Conservation (phyloP, 2,797 vertebrate genomes). For the Meda fulgida region DNA sequence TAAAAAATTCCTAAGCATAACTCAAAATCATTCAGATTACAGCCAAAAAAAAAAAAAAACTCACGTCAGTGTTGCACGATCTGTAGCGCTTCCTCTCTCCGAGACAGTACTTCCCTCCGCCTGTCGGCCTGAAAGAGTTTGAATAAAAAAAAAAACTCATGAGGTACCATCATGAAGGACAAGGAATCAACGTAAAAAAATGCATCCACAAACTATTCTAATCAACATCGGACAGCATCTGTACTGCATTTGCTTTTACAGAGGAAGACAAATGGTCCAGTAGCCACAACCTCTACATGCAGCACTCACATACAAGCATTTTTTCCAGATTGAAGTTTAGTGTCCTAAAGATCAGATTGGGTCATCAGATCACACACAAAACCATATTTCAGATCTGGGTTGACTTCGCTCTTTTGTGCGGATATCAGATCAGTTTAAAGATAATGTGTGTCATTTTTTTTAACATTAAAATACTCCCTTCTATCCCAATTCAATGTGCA, state of each 20-base stretch:
- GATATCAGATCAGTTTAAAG: constrained; percentile 7
- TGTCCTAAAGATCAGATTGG: constrained; percentile 9
- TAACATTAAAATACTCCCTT: neutral
- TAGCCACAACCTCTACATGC: constrained; percentile 34
- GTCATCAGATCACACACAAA: constrained; percentile 35
- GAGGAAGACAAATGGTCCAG: constrained; percentile 7
- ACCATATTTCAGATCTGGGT: constrained; percentile 20
- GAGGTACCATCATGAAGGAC: constrained; percentile 52
- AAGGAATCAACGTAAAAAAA: constrained; percentile 29
- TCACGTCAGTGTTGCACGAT: constrained; percentile 97
- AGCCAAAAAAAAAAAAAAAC: constrained; percentile 68
- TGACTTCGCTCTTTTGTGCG: constrained; percentile 13
- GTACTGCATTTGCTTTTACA: constrained; percentile 39
- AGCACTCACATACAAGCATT: constrained; percentile 16
- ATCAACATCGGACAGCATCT: constrained; percentile 47
- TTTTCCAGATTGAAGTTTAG: neutral
- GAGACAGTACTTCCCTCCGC: constrained; percentile 97
- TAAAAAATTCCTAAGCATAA: neutral
- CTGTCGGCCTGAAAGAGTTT: constrained; percentile 85
- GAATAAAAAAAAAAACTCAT: constrained; percentile 58
- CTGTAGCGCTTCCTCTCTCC: constrained; percentile 97
- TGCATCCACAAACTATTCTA: constrained; percentile 31
- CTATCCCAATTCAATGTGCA: neutral
- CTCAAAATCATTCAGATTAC: neutral
- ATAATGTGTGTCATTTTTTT: neutral